Conservation (phyloP, 2,797 vertebrate species). For the Alosa sapidissima region DNA sequence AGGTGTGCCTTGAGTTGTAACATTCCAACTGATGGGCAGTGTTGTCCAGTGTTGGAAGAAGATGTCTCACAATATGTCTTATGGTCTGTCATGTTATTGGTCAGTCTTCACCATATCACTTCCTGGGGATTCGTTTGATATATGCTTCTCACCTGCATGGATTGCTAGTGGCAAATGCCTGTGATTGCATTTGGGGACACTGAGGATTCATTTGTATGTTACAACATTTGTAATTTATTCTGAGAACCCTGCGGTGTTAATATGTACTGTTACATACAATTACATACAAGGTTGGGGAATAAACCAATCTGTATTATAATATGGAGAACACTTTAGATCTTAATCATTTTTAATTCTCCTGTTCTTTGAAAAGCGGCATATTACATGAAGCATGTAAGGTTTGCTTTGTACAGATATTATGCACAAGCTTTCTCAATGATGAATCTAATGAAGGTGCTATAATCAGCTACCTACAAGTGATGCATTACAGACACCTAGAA, state of each 20-base stretch:
- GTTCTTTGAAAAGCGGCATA: neutral
- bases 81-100: neutral
- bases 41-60: constrained; percentile 56
- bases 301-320: neutral
- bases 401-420: constrained; percentile 13
- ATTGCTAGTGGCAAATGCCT: neutral
- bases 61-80: constrained; percentile 16
- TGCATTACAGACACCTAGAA: neutral
- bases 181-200: constrained; percentile 9
- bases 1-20: constrained; percentile 87
- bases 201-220: neutral
- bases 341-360: neutral
- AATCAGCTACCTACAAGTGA: neutral
- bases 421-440: neutral
- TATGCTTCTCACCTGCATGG: constrained; percentile 14
- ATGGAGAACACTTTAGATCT: neutral
- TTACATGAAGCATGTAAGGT: constrained; percentile 9
- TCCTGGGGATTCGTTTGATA: neutral
- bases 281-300: neutral
- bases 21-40: constrained; percentile 49
- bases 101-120: constrained; percentile 19
- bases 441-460: neutral
- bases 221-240: neutral
- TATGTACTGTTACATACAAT: neutral
- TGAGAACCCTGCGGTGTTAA: neutral